A percentile compares a stretch with the other conserved stretches of the same genome.
phyloP scores from a whole-genome alignment of 1,140 invertebrate genomes.

The Drosophila navojoa region DNA sequence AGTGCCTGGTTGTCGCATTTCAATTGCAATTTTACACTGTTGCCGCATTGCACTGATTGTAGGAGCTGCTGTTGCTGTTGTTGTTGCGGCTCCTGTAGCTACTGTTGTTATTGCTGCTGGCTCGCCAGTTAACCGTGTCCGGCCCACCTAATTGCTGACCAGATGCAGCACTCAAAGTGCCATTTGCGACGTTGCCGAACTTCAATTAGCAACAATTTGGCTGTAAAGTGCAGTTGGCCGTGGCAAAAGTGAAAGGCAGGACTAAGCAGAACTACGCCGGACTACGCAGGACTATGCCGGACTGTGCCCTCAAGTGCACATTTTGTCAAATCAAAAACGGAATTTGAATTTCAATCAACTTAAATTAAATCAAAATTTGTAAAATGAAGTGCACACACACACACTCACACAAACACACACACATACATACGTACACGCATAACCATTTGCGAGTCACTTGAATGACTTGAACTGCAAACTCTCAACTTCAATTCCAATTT shows the following conservation, averaged over 20 bases:
- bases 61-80: background rate
- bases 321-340: conserved; percentile 73
- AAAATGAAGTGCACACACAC: conserved; percentile 59
- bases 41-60: background rate
- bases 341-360: conserved; percentile 77
- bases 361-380: conserved; percentile 77
- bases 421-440: background rate
- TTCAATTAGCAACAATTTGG: conserved; percentile 72
- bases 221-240: conserved; percentile 56
- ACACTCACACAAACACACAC: conserved; percentile 1
- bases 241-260: background rate
- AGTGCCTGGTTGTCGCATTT: background rate
- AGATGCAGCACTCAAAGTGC: background rate
- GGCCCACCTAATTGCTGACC: conserved; percentile 13
- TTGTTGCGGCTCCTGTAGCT: background rate
- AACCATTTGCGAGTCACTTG: conserved; percentile 20
- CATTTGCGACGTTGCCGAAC: conserved; percentile 51
- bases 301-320: conserved; percentile 30
- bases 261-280: background rate
- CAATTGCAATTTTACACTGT: background rate
- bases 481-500: conserved; percentile 42
- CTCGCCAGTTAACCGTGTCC: conserved; percentile 16
- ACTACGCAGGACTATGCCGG: too few relatives aligned
- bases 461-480: conserved; percentile 37
- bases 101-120: background rate